Percentiles rank a stretch among this genome's conserved stretches.
These are phyloP conservation scores for Rhinogobius similis DNA, from an alignment of 2,113 vertebrate genomes.

Conservation along the genomic window DNA sequence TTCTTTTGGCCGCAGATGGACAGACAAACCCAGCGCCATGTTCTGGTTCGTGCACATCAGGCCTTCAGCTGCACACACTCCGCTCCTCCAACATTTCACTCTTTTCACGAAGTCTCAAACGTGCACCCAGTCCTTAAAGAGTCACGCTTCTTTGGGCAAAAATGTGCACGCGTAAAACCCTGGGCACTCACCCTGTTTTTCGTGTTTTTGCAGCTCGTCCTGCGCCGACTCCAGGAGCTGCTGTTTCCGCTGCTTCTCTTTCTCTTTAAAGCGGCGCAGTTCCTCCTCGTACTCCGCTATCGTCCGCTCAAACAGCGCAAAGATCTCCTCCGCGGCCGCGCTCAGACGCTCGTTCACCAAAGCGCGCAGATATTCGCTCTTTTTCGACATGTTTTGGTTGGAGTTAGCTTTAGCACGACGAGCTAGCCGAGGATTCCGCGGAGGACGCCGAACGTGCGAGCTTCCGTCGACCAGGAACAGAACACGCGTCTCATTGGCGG, in stretches of 20 bases:
- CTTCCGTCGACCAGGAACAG: not conserved
- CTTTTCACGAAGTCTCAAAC: too few species aligned
- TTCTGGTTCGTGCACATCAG: too few species aligned
- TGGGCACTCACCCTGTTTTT: not conserved
- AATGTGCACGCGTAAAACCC: too few species aligned
- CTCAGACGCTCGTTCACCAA: conserved; percentile 11
- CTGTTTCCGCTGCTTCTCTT: not conserved
- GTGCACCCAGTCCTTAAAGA: too few species aligned
- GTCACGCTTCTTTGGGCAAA: too few species aligned
- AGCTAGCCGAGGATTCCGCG: not conserved
- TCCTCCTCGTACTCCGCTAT: conserved; percentile 26
- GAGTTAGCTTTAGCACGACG: not conserved
- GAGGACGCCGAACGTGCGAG: not conserved
- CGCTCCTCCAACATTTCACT: too few species aligned
- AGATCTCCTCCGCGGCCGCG: conserved; percentile 22
- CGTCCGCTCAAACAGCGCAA: conserved; percentile 13
- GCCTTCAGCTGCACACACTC: too few species aligned
- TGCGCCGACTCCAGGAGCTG: not conserved
- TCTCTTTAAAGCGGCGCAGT: not conserved
- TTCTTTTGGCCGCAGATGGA: too few species aligned
- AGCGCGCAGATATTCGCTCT: not conserved
- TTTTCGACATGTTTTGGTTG: conserved; percentile 13
- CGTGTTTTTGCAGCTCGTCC: not conserved
- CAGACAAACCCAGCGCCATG: too few species aligned
- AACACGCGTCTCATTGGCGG: not conserved